phyloP scores from a whole-genome alignment of 2,113 vertebrate species.

The Archocentrus centrarchus region DNA sequence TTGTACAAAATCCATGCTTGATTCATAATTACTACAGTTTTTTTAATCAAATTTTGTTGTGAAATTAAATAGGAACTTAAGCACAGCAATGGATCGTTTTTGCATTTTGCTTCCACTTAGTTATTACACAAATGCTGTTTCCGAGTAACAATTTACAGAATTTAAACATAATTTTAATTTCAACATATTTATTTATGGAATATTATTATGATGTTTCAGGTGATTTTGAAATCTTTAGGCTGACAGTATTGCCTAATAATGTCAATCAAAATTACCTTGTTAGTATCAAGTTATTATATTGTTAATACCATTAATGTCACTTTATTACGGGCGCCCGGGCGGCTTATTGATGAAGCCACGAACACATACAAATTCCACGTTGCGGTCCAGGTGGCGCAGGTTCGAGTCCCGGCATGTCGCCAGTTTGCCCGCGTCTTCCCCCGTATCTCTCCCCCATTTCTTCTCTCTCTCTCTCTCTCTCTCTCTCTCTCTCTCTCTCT shows the following conservation, averaged over 20 bases:
- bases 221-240: not conserved
- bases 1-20: not conserved
- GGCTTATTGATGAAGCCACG: too few relatives aligned
- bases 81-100: not conserved
- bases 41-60: not conserved
- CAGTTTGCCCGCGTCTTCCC: too few relatives aligned
- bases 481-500: too few relatives aligned
- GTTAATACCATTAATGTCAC: not conserved
- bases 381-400: too few relatives aligned
- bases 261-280: not conserved
- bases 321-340: too few relatives aligned
- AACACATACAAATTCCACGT: too few relatives aligned
- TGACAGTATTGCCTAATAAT: not conserved
- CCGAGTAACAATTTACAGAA: not conserved
- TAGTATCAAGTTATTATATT: not conserved
- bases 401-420: too few relatives aligned
- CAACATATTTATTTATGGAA: not conserved
- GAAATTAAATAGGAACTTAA: not conserved
- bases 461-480: too few relatives aligned
- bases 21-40: not conserved
- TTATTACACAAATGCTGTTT: not conserved
- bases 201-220: not conserved
- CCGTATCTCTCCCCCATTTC: too few relatives aligned
- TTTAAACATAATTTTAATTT: not conserved
- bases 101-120: not conserved